Evolutionary conservation across 2,888 invertebrate species (phyloP), one percentile per base, ranked within the genome.

Genomic region (Drosophila pseudotalamancana): DNA sequence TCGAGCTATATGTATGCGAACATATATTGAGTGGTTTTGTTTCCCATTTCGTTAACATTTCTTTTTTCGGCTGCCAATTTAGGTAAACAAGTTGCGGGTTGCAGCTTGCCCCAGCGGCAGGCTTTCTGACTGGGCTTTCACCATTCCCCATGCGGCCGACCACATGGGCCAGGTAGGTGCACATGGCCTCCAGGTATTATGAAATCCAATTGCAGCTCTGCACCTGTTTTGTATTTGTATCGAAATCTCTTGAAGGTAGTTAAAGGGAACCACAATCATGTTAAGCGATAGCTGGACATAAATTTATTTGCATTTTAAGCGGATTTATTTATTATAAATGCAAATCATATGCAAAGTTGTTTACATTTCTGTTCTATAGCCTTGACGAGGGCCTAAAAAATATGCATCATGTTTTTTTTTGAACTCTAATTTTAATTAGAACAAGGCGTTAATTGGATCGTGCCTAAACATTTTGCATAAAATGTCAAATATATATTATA

Each of bases 51-150:
- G 29, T 16, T 49, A 54, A 34, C 39, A 45, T 25, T 16, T 50
- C 55, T 65, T 40, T 55, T 68, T 67, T 53, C 14, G 49, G 45
- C 32, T 56, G 43, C 56, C 67, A 56, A 46, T 39, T 45, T 43
- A 27, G 18, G 16, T 32, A 61, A 75, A 78, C 84, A 45, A 76
- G 70, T 73, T 73, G 48, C n/a, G n/a, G n/a, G n/a, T 32, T 45
- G 40, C 27, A 39, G 43, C 21, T 35, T n/a, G n/a, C 35, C 21
- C 25, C 14, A 31, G 42, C 49, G n/a, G n/a, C 48, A 37, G 43
- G 50, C 43, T 46, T n/a, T n/a, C 48, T 37, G 32, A 9, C 51
- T 62, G 65, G 69, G 80, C 80, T 80, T 80, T 80, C 79, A 80
- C 84, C 57, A 57, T 16, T 35, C 34, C 37, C 49, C 9, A 34